Percentiles rank a stretch among this genome's conserved stretches.
phyloP scores from a whole-genome alignment of 2,797 vertebrate species.

The Poecilia wingei region DNA sequence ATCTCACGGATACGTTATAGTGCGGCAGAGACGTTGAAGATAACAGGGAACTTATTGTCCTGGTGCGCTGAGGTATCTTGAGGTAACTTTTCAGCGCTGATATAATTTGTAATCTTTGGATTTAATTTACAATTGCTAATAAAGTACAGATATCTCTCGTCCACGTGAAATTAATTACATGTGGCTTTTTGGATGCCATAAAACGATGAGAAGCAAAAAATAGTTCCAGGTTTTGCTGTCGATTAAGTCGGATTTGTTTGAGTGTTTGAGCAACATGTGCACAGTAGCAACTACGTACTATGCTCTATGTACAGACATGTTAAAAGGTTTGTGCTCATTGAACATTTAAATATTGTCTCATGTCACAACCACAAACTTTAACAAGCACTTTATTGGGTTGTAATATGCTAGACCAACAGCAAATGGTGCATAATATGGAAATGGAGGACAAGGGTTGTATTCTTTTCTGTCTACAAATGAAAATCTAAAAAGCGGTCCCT shows the following conservation, averaged over 20 bases:
- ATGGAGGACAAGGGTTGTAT: not conserved
- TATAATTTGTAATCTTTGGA: slow-evolving; percentile 11
- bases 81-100: slow-evolving; percentile 26
- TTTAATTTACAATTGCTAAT: slow-evolving; percentile 23
- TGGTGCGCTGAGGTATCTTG: slow-evolving; percentile 7
- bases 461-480: not conserved
- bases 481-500: not conserved
- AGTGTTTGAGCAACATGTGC: not conserved
- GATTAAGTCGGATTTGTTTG: not conserved
- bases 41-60: slow-evolving; percentile 49
- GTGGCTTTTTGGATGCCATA: not conserved
- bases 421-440: not conserved
- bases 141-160: slow-evolving; percentile 15
- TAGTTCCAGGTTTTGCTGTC: not conserved
- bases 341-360: not conserved
- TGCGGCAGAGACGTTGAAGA: slow-evolving; percentile 3
- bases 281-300: not conserved
- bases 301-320: not conserved
- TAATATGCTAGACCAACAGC: not conserved
- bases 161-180: slow-evolving; percentile 7
- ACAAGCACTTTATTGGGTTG: not conserved
- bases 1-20: not conserved
- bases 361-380: not conserved
- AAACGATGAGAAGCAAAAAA: not conserved
- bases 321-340: not conserved